Evolutionary conservation across 2,888 invertebrate species (phyloP), one percentile per base, ranked within the genome.

Genomic region (Machimus rusticus): DNA sequence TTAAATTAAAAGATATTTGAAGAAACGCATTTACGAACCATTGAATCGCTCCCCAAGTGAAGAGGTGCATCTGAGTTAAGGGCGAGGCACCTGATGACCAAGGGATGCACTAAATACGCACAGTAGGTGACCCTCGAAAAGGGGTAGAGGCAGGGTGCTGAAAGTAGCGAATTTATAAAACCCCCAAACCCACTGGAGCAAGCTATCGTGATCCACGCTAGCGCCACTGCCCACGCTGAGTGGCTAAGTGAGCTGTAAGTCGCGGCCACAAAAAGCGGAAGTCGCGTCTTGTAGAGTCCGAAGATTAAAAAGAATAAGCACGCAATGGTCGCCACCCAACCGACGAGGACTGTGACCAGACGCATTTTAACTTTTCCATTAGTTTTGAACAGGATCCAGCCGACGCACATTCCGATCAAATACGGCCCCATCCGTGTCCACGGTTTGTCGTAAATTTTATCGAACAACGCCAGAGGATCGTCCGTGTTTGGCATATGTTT

Each of bases 361-460:
- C 93, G 94, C 94, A 97, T 95, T 89, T 94, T 94, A 23, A 97
- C 95, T 92, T 95, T 95, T 92, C 96, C 95, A 91, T 97, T 95
- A 37, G 96, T 97, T 92, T 96, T 96, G 92, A 96, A 97, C 28
- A 97, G 93, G 88, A 96, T 94, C 95, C 97, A 97, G 0, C 97
- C 97, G 0, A 96, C 95, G 23, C 95, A 94, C 96, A 97, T 97
- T 89, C 97, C 97, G 86, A 97, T 95, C 2, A 97, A 93, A 92
- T 97, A 97, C 0, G 97, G 97, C 0, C 97, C 97, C 16, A 97
- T 93, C 87, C 97, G 93, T 0, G 97, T 97, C 97, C 97, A 97
- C 1, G 97, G 97, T 92, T 97, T 97, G 93, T 97, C 97, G 92
- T 97, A 97, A 90, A 97, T 96, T 93, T 97, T 96, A 92, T 97